Evolutionary conservation across 2,113 vertebrate species (phyloP), one percentile per base, ranked within the genome.

Genomic region (Dasypus novemcinctus): DNA sequence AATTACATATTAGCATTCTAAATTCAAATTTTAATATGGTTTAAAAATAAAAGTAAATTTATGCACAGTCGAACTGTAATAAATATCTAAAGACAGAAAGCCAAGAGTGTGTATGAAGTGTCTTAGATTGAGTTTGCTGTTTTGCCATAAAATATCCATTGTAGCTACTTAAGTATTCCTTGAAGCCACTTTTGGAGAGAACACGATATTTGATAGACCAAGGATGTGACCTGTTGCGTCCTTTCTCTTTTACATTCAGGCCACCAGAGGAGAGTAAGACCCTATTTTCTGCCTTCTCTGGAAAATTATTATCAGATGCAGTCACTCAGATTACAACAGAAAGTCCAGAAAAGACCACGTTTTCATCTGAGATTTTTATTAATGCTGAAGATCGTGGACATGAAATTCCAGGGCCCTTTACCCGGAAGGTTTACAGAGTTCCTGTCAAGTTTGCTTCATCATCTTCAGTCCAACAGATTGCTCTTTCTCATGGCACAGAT

Each of bases 251-350:
- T 88, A 83, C 83, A 33, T 59, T 90, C 36, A 81, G 87, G 10
- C 43, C 78, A 33, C 33, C 6, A 46, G 82, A 75, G 0, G 12
- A 3, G 43, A 83, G n/a, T 95, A 96, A 91, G 86, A 76, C 76
- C 0, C 4, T 41, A 7, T 63, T 38, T 71, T 66, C 80, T 96
- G 63, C 93, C 4, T 80, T 75, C 9, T 33, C 93, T 10, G 94
- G 23, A 38, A 98, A 79, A 21, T 92, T 91, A 0, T 98, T 96
- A 29, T 97, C 85, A 0, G 98, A 98, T 71, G 98, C 98, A 38
- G 84, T 98, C 78, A 98, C 98, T 46, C 98, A 98, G 61, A 98
- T 98, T 95, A 98, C 97, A 72, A 97, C 98, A 13, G 97, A 96
- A 18, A 95, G 97, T 18, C 93, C 98, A 31, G 91, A 14, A 5